A percentile compares a stretch with the other conserved stretches of the same genome.
Evolutionary conservation across 2,888 invertebrate genomes (phyloP).

Genomic region (Oscheius sp.): DNA sequence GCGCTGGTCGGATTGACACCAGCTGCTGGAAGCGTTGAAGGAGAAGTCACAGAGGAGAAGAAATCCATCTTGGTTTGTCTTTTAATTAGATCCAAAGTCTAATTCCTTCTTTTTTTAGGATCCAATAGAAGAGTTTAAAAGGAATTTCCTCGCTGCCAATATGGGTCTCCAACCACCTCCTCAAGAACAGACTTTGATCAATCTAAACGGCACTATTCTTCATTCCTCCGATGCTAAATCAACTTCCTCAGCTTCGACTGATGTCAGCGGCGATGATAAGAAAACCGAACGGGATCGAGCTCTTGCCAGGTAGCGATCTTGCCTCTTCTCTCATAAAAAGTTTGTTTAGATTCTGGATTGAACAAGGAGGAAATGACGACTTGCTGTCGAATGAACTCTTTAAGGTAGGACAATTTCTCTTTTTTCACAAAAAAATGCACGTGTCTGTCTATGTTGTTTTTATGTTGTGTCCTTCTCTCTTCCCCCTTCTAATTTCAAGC

Average conservation of each 20-base stretch:
- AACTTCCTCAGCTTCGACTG: slow-evolving; percentile 38
- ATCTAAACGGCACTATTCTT: slow-evolving; percentile 40
- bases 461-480: neutral
- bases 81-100: neutral
- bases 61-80: neutral
- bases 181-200: slow-evolving; percentile 39
- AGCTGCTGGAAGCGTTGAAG: slow-evolving; percentile 25
- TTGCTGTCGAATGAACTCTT: slow-evolving; percentile 30
- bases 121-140: slow-evolving; percentile 48
- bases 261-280: slow-evolving; percentile 38
- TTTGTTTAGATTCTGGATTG: slow-evolving; percentile 23
- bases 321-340: neutral
- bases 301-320: slow-evolving; percentile 36
- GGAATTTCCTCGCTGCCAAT: slow-evolving; percentile 37
- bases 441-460: neutral
- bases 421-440: neutral
- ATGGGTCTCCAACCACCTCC: slow-evolving; percentile 37
- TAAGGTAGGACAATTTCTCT: slow-evolving; percentile 31
- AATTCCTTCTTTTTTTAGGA: slow-evolving; percentile 17
- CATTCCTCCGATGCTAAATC: slow-evolving; percentile 40
- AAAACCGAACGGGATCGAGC: slow-evolving; percentile 49
- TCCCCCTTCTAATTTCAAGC: neutral
- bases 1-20: slow-evolving; percentile 52
- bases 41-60: slow-evolving; percentile 18
- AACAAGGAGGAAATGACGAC: slow-evolving; percentile 32